These are phyloP conservation scores for Ochropleura plecta DNA, from an alignment of 2,888 invertebrate species.

Conservation along the genomic window DNA sequence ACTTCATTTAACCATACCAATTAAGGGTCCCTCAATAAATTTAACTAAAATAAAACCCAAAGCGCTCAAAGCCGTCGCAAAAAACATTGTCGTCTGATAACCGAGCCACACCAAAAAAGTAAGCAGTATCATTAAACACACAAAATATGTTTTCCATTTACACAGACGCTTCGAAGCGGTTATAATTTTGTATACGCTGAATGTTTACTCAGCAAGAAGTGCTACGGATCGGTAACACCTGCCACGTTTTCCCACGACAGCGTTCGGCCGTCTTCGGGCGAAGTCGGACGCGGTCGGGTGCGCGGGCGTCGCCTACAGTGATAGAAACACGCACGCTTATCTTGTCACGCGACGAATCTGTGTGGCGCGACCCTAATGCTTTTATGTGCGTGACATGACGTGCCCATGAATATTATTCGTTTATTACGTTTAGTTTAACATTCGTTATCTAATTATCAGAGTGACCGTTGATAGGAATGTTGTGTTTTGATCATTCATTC, in stretches of 20 bases:
- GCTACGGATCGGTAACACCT: constrained; percentile 89
- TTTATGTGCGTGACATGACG: constrained; percentile 71
- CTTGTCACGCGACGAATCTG: constrained; percentile 80
- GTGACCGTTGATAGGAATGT: constrained; percentile 42
- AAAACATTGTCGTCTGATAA: constrained; percentile 85
- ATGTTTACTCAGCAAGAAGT: constrained; percentile 91
- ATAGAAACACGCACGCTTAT: constrained; percentile 65
- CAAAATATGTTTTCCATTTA: constrained; percentile 91
- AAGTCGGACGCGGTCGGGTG: constrained; percentile 76
- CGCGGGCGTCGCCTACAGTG: constrained; percentile 76
- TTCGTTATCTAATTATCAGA: constrained; percentile 51
- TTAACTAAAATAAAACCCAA: constrained; percentile 82
- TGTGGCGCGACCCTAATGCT: constrained; percentile 76
- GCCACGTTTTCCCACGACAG: constrained; percentile 89
- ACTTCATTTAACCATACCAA: constrained; percentile 82
- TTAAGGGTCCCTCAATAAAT: constrained; percentile 85
- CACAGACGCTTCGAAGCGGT: constrained; percentile 88
- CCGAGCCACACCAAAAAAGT: constrained; percentile 86
- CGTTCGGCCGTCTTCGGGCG: constrained; percentile 84
- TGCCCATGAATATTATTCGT: constrained; percentile 65
- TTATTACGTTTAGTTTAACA: constrained; percentile 57
- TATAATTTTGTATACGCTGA: constrained; percentile 90
- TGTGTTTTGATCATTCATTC: constrained; percentile 28
- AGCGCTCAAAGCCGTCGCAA: constrained; percentile 81
- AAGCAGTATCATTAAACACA: constrained; percentile 90